A percentile compares a stretch with the other conserved stretches of the same genome.
Evolutionary conservation across 2,113 vertebrate species (phyloP).

Genomic region (Zapus hudsonius): DNA sequence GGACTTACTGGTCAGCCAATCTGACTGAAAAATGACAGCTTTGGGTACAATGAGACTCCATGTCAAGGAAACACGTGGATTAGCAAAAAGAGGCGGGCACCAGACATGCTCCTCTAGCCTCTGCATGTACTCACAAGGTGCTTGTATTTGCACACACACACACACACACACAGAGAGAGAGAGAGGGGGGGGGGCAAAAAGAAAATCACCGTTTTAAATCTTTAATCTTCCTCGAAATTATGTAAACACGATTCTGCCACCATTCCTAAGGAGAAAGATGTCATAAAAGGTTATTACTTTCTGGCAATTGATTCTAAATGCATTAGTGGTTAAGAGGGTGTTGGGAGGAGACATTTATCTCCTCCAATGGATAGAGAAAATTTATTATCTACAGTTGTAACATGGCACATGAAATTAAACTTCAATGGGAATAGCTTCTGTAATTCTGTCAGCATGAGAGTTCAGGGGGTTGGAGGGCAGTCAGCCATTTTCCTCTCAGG

Average conservation of each 20-base stretch:
- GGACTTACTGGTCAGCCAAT: not conserved
- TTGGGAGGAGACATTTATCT: slow-evolving; percentile 32
- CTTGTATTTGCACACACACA: not conserved
- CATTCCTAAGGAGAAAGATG: slow-evolving; percentile 7
- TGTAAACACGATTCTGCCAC: not conserved
- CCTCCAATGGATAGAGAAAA: slow-evolving; percentile 58
- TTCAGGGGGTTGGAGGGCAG: slow-evolving; percentile 58
- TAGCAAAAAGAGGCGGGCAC: not conserved
- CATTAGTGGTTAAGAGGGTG: not conserved
- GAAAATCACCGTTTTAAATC: not conserved
- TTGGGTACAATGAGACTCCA: not conserved
- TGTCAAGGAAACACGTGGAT: not conserved
- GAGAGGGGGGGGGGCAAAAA: too few species aligned
- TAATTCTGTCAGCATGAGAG: slow-evolving; percentile 45
- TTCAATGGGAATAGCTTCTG: slow-evolving; percentile 56
- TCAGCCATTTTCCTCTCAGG: slow-evolving; percentile 60
- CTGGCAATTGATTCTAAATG: slow-evolving; percentile 54
- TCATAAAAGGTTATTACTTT: slow-evolving; percentile 27
- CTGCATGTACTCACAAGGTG: not conserved
- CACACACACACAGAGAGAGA: too few species aligned
- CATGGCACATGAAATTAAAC: slow-evolving; percentile 64
- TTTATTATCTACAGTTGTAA: slow-evolving; percentile 57
- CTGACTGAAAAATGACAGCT: not conserved
- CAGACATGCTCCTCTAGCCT: not conserved
- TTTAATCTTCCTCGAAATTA: slow-evolving; percentile 11